phyloP scores from a whole-genome alignment of 2,888 invertebrate genomes.

The Chrysolina oricalcia region DNA sequence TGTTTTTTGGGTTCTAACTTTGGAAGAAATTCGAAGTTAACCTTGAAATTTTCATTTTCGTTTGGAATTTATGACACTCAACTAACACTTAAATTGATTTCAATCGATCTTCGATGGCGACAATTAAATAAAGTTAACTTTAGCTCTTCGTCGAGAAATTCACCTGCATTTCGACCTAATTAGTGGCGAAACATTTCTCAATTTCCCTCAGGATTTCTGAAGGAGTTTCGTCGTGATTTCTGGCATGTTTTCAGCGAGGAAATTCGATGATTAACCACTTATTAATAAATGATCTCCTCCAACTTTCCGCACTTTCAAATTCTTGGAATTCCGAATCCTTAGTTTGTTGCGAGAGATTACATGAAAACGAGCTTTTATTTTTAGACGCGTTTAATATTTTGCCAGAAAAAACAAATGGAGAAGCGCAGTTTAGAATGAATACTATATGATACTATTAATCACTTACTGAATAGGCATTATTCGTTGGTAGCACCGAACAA shows the following conservation, averaged over 20 bases:
- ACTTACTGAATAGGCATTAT: too few relatives aligned
- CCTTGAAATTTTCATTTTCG: too few relatives aligned
- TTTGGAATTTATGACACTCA: too few relatives aligned
- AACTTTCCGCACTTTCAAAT: neutral
- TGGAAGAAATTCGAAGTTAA: too few relatives aligned
- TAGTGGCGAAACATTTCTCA: conserved; percentile 4
- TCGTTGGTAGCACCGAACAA: too few relatives aligned
- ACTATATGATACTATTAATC: too few relatives aligned
- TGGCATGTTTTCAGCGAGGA: neutral
- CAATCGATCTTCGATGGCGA: neutral
- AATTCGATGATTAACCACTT: neutral
- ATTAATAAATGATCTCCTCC: neutral
- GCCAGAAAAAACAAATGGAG: neutral
- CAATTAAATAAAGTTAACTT: neutral
- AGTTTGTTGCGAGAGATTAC: neutral
- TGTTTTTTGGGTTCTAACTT: too few relatives aligned
- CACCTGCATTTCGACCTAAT: neutral
- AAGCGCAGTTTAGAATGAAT: neutral
- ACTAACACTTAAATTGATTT: too few relatives aligned
- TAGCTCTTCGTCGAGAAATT: neutral
- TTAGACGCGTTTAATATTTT: neutral
- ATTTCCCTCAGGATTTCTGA: neutral
- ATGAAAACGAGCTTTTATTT: neutral
- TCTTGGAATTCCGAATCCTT: neutral
- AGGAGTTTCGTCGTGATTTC: neutral